Percentiles rank a stretch among this genome's conserved stretches.
Conservation (phyloP, 2,113 vertebrate genomes). For the Myiagra hebetior region DNA sequence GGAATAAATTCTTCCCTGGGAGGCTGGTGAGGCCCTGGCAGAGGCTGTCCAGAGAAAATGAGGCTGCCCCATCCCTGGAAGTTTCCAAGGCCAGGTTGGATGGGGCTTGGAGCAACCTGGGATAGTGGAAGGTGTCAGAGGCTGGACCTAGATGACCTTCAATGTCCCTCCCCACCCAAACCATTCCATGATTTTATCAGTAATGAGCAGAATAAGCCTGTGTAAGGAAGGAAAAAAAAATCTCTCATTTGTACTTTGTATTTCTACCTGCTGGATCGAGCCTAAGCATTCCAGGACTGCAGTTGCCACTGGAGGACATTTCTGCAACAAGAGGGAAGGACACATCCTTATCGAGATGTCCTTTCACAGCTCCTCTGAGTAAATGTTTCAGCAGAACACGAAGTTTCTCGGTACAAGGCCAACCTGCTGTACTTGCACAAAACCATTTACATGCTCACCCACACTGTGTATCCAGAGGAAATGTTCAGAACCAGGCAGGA, state of each 20-base stretch:
- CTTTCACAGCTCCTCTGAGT: not conserved
- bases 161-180: not conserved
- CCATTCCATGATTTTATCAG: not conserved
- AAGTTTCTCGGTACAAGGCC: not conserved
- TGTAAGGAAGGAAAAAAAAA: not conserved
- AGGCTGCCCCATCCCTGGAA: not conserved
- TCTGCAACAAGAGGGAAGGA: not conserved
- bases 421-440: not conserved
- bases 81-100: not conserved
- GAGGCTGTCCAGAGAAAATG: not conserved
- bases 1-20: not conserved
- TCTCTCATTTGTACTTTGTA: not conserved
- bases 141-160: not conserved
- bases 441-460: not conserved
- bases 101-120: not conserved
- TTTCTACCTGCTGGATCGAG: not conserved
- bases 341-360: not conserved
- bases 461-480: not conserved
- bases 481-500: not conserved
- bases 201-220: not conserved
- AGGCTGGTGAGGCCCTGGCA: not conserved
- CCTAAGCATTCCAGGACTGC: not conserved
- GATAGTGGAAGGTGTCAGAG: not conserved
- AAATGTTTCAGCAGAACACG: not conserved
- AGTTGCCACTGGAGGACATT: not conserved